Evolutionary conservation across 2,797 vertebrate species (phyloP), one percentile per base, ranked within the genome.

Genomic region (Epinephelus coioides): DNA sequence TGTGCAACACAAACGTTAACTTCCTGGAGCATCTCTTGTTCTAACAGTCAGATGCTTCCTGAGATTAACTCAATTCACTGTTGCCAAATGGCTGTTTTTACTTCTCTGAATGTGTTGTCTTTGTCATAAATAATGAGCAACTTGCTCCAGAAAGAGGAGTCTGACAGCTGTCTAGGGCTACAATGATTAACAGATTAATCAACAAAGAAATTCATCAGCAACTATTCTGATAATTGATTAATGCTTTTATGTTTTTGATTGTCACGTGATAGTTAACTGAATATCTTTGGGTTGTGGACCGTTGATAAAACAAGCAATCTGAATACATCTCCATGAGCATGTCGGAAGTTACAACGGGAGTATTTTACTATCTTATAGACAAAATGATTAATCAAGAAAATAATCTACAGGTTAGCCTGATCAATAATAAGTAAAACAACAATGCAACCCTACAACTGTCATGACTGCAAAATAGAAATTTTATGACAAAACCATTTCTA

Each of bases 1-100:
- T 27, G 23, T 25, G 51, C 25, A 82, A 21, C 63, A 77, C 40
- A 66, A 65, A 68, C 0, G 2, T 51, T 55, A 59, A 34, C 19
- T 60, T 60, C 18, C 18, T 30, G 21, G 44, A 12, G n/a, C 11
- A 40, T 55, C 18, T 62, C 25, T 43, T 50, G 50, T 69, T 73
- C 27, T 50, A 47, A 25, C 57, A 69, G 25, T 57, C 60, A 79
- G 21, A 50, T 66, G 60, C 60, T 75, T 72, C 25, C 54, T 60
- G 19, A 13, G 12, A 63, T 73, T 30, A 76, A 34, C 66, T 57
- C 50, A 78, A 46, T 46, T 69, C 43, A 21, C 27, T 13, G 25
- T n/a, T 53, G 23, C 43, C 54, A 18, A 51, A 50, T 46, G 4
- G 59, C 44, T 40, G 12, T 50, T 56, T 55, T 55, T 14, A 19